These are phyloP conservation scores for Orestias chungarensis DNA, from an alignment of 2,797 vertebrate species.

Conservation along the genomic window DNA sequence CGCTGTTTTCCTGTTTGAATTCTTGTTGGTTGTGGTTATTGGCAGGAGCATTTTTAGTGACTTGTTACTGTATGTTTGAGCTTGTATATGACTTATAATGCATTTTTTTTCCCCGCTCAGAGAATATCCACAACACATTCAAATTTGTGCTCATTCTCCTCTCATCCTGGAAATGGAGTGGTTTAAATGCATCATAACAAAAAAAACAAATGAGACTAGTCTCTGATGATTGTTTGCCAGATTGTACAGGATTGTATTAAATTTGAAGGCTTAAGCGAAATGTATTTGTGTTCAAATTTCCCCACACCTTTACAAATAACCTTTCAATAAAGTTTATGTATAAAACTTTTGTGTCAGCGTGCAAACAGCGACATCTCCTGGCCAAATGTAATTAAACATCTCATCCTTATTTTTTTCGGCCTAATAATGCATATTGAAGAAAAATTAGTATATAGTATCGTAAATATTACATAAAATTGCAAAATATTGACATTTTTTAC, in stretches of 20 bases:
- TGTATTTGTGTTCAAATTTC: neutral
- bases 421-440: neutral
- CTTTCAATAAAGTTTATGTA: neutral
- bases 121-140: too few relatives aligned
- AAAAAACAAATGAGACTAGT: too few relatives aligned
- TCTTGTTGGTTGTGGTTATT: neutral
- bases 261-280: neutral
- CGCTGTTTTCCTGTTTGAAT: too few relatives aligned
- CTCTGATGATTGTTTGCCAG: too few relatives aligned
- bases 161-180: neutral
- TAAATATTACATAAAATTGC: neutral
- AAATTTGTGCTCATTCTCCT: neutral
- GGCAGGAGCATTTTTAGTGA: neutral
- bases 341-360: neutral
- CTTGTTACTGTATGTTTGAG: too few relatives aligned
- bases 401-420: neutral
- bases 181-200: neutral
- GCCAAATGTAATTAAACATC: neutral
- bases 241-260: too few relatives aligned
- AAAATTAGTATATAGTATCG: neutral
- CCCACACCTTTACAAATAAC: neutral
- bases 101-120: neutral
- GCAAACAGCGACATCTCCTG: conserved; percentile 24
- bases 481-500: neutral
- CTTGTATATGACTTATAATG: too few relatives aligned